Evolutionary conservation across 1,140 invertebrate species (phyloP).

Genomic region (Cydia strobilella): DNA sequence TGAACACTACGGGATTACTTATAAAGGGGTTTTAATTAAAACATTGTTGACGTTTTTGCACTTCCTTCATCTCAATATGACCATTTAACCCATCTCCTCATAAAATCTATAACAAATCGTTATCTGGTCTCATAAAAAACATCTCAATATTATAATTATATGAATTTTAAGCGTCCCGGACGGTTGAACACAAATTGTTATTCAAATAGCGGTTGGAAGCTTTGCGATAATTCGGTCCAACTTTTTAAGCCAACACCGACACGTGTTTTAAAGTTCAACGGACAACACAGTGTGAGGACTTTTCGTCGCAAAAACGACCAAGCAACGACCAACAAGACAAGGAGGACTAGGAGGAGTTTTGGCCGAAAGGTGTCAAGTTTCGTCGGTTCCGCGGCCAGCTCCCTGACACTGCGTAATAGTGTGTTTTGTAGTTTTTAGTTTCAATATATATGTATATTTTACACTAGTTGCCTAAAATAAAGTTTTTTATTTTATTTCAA

Average conservation of each 20-base stretch:
- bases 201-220: conserved; percentile 9
- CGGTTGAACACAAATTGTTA: conserved; percentile 18
- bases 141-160: conserved; percentile 4
- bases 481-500: too few species aligned
- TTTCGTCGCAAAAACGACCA: background rate
- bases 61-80: background rate
- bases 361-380: too few species aligned
- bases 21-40: background rate
- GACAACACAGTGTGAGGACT: background rate
- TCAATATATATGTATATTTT: too few species aligned
- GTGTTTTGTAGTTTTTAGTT: too few species aligned
- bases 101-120: conserved; percentile 21
- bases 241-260: background rate
- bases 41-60: background rate
- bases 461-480: too few species aligned
- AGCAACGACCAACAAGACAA: too few species aligned
- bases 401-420: too few species aligned
- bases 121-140: conserved; percentile 18
- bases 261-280: conserved; percentile 1
- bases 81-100: background rate
- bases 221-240: conserved; percentile 11
- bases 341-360: too few species aligned
- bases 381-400: too few species aligned
- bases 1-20: too few species aligned
- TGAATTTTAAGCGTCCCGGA: conserved; percentile 22